Evolutionary conservation across 2,797 vertebrate genomes (phyloP), one percentile per base, ranked within the genome.

Genomic region (Acanthurus leucopareius): DNA sequence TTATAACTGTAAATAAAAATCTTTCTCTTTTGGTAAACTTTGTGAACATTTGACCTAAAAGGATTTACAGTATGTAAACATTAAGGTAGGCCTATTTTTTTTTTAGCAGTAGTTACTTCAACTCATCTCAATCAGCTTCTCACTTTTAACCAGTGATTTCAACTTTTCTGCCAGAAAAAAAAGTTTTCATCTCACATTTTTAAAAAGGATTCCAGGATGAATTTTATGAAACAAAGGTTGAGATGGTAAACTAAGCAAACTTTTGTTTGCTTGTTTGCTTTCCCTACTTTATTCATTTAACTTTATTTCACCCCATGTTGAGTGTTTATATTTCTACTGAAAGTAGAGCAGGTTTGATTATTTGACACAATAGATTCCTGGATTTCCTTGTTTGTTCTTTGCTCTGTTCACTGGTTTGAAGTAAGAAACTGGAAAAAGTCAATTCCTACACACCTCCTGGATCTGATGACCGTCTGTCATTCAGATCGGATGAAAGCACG

Each of bases 21-120:
- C 66, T 5, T 72, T 7, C 45, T 57, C 4, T 79, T 74, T 67
- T 44, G 5, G n/a, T 73, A 51, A 81, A 44, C 40, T 56, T n/a
- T 16, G 64, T 60, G 52, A 44, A 73, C 32, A 35, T 35, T 35
- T 35, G 32, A 35, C 32, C 32, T 35, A 35, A 3, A 75, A 64
- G 14, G 67, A 73, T 60, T 68, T 32, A 73, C 56, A 17, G 51
- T 4, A 75, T 83, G 78, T 83, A 83, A 90, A 89, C 80, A 86
- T 80, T 79, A 16, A 86, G 85, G 84, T 84, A 35, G 32, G 32
- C 32, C 32, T 1, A 87, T 74, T 86, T 83, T 7, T 86, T 83
- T 7, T 49, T 53, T 38, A 38, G 64, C 73, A 82, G 83, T 86
- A 69, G 84, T 85, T 47, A 75, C 44, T 47, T 62, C 3, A 54